A percentile compares a stretch with the other conserved stretches of the same genome.
Evolutionary conservation across 2,888 invertebrate species (phyloP).

Genomic region (Clistopyga incitator): DNA sequence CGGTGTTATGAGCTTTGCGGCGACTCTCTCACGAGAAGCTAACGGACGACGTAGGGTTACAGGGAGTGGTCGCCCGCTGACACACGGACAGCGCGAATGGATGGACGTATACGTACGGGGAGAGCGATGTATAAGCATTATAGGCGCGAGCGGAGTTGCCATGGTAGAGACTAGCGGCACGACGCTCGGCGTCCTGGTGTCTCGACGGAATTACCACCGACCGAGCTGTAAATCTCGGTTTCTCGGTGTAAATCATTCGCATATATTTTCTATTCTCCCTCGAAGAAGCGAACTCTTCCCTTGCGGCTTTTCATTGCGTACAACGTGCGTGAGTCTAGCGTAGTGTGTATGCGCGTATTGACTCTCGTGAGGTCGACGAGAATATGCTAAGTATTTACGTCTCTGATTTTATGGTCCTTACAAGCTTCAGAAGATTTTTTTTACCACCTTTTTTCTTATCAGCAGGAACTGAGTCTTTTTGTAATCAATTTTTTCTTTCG

Average conservation of each 20-base stretch:
- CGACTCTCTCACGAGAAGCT: constrained; percentile 12
- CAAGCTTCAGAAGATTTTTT: neutral
- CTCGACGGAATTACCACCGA: constrained; percentile 63
- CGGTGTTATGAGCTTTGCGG: neutral
- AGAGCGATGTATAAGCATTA: constrained; percentile 24
- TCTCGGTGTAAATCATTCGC: constrained; percentile 69
- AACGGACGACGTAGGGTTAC: neutral
- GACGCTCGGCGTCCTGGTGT: constrained; percentile 27
- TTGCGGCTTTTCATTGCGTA: constrained; percentile 9
- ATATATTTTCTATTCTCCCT: constrained; percentile 53
- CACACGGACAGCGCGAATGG: constrained; percentile 41
- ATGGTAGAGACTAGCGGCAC: constrained; percentile 10
- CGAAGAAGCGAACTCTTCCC: constrained; percentile 18
- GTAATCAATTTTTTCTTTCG: no score
- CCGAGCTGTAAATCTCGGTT: constrained; percentile 71
- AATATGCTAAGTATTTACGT: neutral
- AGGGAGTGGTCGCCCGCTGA: constrained; percentile 64
- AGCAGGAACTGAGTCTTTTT: no score
- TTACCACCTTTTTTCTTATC: neutral
- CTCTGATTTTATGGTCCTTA: neutral
- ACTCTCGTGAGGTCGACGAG: neutral
- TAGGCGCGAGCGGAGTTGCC: constrained; percentile 1
- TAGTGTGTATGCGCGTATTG: neutral
- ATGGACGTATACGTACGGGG: constrained; percentile 26
- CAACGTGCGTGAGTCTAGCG: neutral